These are phyloP conservation scores for Blastobasis lacticolella DNA, from an alignment of 2,888 invertebrate genomes.

Conservation along the genomic window DNA sequence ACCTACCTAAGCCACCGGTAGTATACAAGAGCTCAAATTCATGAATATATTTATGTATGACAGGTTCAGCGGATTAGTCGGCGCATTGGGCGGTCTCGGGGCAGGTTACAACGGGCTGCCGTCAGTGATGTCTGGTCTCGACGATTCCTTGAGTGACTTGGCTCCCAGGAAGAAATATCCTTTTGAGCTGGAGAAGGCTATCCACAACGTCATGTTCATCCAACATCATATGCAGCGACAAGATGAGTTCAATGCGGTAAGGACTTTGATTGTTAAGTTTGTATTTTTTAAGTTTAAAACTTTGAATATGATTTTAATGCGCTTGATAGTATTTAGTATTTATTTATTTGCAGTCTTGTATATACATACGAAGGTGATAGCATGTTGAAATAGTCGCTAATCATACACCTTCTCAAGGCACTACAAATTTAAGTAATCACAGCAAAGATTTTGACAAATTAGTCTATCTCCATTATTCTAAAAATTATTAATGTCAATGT, in stretches of 20 bases:
- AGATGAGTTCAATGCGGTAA: slow-evolving; percentile 95
- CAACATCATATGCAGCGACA: slow-evolving; percentile 96
- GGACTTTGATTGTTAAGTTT: slow-evolving; percentile 19
- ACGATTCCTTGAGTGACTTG: slow-evolving; percentile 87
- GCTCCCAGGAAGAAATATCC: slow-evolving; percentile 90
- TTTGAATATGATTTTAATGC: too few relatives aligned
- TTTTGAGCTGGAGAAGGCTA: slow-evolving; percentile 93
- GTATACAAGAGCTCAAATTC: not conserved
- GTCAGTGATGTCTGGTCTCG: slow-evolving; percentile 87
- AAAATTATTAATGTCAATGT: too few relatives aligned
- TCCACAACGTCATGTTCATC: slow-evolving; percentile 96
- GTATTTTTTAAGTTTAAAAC: too few relatives aligned
- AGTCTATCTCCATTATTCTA: too few relatives aligned
- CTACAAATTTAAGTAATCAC: too few relatives aligned
- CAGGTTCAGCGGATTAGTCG: slow-evolving; percentile 85
- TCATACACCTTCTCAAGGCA: too few relatives aligned
- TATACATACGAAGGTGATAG: too few relatives aligned
- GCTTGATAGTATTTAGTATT: too few relatives aligned
- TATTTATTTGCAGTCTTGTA: too few relatives aligned
- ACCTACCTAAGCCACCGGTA: not conserved
- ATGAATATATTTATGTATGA: not conserved
- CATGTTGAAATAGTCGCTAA: too few relatives aligned
- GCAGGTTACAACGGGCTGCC: slow-evolving; percentile 87
- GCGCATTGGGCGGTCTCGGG: slow-evolving; percentile 78
- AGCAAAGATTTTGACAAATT: too few relatives aligned